Percentiles rank a stretch among this genome's conserved stretches.
Conservation (phyloP, 2,888 invertebrate species). For the Nemotelus nigrinus region DNA sequence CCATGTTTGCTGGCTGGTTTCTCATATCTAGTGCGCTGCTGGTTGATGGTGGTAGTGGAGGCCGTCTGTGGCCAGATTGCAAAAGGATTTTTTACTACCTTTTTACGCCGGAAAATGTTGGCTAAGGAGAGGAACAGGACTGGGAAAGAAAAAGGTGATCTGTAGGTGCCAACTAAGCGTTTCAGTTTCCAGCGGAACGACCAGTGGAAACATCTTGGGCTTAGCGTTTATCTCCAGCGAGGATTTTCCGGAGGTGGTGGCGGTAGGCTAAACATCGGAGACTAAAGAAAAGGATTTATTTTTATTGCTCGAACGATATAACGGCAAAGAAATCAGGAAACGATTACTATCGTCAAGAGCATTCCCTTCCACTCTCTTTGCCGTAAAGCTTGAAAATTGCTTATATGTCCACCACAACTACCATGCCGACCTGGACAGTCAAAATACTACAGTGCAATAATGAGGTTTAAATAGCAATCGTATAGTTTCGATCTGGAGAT, state of each 20-base stretch:
- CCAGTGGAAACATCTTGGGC: slow-evolving; percentile 41
- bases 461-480: slow-evolving; percentile 27
- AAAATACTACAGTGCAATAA: slow-evolving; percentile 21
- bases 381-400: not conserved
- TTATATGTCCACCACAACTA: not conserved
- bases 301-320: slow-evolving; percentile 27
- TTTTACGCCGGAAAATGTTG: too few relatives aligned
- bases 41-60: too few relatives aligned
- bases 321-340: slow-evolving; percentile 18
- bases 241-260: not conserved
- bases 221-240: slow-evolving; percentile 23
- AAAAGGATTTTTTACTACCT: too few relatives aligned
- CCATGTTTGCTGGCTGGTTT: too few relatives aligned
- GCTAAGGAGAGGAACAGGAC: not conserved
- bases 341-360: slow-evolving; percentile 4
- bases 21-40: too few relatives aligned
- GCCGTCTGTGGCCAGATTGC: too few relatives aligned
- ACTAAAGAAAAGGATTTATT: slow-evolving; percentile 36
- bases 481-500: slow-evolving; percentile 11
- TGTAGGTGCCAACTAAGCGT: slow-evolving; percentile 32
- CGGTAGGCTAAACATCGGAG: not conserved
- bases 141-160: not conserved
- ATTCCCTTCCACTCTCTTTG: not conserved
- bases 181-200: slow-evolving; percentile 15
- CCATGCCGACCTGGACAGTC: not conserved